These are phyloP conservation scores for Potorous gilbertii DNA, from an alignment of 2,797 vertebrate species.

Conservation along the genomic window DNA sequence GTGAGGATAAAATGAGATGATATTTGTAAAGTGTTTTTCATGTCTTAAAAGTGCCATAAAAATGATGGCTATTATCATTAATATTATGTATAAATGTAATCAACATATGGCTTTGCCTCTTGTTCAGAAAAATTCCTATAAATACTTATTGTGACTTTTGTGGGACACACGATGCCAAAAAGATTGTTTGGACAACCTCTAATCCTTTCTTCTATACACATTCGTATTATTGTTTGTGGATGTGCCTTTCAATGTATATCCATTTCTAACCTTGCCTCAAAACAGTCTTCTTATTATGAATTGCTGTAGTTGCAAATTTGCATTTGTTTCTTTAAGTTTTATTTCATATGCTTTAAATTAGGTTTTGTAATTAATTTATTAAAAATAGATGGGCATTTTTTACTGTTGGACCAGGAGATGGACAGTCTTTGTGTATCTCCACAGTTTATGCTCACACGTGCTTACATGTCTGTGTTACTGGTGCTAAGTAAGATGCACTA, in stretches of 20 bases:
- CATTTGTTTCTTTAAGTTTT: conserved; percentile 64
- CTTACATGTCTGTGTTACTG: neutral
- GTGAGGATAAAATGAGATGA: neutral
- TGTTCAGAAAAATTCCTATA: neutral
- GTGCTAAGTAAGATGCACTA: neutral
- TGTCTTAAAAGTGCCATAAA: neutral
- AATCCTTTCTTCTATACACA: neutral
- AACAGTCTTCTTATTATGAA: neutral
- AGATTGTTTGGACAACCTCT: neutral
- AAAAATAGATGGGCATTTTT: conserved; percentile 56
- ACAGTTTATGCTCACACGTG: neutral
- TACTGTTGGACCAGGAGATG: conserved; percentile 37
- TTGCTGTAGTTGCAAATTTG: neutral
- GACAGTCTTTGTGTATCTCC: neutral
- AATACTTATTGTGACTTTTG: neutral
- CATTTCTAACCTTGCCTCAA: neutral
- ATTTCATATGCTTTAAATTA: conserved; percentile 58
- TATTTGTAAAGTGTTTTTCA: neutral
- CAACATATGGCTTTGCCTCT: neutral
- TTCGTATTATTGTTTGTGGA: neutral
- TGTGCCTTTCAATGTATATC: neutral
- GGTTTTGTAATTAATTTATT: conserved; percentile 62
- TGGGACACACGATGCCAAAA: neutral
- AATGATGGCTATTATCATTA: neutral
- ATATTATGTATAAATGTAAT: neutral